These are phyloP conservation scores for Papilio demoleus DNA, from an alignment of 2,888 invertebrate genomes.

Conservation along the genomic window DNA sequence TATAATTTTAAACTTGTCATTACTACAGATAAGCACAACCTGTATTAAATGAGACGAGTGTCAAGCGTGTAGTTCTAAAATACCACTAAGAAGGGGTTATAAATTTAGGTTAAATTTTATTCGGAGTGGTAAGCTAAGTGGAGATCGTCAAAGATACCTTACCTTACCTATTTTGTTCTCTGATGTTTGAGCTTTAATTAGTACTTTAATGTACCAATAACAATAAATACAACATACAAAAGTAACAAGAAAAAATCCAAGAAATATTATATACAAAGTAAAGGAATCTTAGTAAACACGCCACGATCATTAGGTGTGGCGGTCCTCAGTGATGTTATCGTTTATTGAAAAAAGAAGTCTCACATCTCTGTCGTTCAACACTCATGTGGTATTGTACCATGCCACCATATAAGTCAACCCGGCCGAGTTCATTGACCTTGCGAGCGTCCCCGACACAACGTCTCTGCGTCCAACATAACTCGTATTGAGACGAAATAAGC, in stretches of 20 bases:
- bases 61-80: background rate
- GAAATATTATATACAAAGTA: background rate
- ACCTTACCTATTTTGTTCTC: no score
- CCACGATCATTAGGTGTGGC: conserved; percentile 10
- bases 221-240: no score
- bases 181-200: no score
- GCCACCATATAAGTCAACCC: conserved; percentile 46
- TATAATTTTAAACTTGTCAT: no score
- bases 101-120: no score
- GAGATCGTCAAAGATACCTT: no score
- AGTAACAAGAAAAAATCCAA: background rate
- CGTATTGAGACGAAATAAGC: conserved; percentile 39
- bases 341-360: conserved; percentile 37
- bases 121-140: no score
- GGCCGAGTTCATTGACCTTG: conserved; percentile 52
- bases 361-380: conserved; percentile 38
- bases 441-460: conserved; percentile 47
- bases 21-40: no score
- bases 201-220: no score
- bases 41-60: background rate
- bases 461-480: conserved; percentile 36
- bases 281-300: background rate
- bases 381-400: conserved; percentile 36
- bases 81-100: background rate
- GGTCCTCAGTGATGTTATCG: conserved; percentile 14